A percentile compares a stretch with the other conserved stretches of the same genome.
These are phyloP conservation scores for Antigone vipio DNA, from an alignment of 2,113 vertebrate species.

Conservation along the genomic window DNA sequence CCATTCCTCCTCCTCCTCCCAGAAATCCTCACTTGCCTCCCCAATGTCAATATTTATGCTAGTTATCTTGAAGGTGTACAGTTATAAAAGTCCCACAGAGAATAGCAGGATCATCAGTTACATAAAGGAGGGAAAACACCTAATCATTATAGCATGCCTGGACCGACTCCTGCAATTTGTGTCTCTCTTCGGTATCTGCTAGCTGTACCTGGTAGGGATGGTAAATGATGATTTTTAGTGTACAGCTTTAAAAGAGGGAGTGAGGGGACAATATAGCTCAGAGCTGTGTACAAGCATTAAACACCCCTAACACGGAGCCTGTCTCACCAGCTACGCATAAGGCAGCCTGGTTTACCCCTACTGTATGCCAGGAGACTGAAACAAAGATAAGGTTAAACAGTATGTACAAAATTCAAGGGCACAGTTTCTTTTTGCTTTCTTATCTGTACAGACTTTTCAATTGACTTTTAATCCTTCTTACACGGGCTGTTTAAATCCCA, in stretches of 20 bases:
- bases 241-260: not conserved
- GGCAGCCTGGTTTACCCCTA: not conserved
- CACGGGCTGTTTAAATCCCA: constrained; percentile 8
- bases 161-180: not conserved
- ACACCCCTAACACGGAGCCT: not conserved
- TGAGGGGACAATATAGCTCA: not conserved
- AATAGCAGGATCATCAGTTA: not conserved
- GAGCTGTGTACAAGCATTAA: not conserved
- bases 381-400: constrained; percentile 1
- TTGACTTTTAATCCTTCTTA: constrained; percentile 32
- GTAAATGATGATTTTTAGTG: not conserved
- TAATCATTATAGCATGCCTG: not conserved
- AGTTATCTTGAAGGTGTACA: not conserved
- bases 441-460: constrained; percentile 27
- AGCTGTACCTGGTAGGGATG: not conserved
- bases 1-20: not conserved
- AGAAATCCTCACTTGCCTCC: constrained; percentile 8
- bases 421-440: constrained; percentile 24
- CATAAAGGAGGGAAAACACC: not conserved
- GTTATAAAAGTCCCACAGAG: not conserved
- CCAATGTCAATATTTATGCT: constrained; percentile 18
- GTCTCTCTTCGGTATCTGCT: not conserved
- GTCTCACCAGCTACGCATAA: not conserved
- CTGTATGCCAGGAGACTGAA: not conserved
- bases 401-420: constrained; percentile 10